Evolutionary conservation across 2,797 vertebrate species (phyloP).

Genomic region (Takifugu ocellatus): DNA sequence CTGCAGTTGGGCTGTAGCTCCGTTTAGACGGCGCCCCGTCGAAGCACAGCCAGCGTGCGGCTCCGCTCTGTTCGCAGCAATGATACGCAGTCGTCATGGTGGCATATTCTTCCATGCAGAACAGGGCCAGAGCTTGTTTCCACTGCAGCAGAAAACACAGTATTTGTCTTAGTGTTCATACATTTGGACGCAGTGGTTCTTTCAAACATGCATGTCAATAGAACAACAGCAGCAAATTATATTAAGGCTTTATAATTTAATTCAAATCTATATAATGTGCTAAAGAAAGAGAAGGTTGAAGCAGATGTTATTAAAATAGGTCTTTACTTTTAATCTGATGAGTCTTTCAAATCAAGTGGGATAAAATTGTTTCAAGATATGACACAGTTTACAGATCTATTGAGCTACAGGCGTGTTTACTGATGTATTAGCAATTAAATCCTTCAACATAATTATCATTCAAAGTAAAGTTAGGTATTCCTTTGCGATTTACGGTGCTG

Average conservation of each 20-base stretch:
- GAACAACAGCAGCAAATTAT: background rate
- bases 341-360: no score
- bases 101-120: slow-evolving; percentile 62
- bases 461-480: no score
- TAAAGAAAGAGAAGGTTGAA: no score
- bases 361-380: no score
- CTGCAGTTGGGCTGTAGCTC: slow-evolving; percentile 40
- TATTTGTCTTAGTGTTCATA: background rate
- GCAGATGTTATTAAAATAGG: no score
- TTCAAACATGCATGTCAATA: background rate
- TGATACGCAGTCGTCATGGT: slow-evolving; percentile 42
- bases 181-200: background rate
- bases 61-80: slow-evolving; percentile 49
- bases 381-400: no score
- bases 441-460: no score
- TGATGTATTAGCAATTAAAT: no score
- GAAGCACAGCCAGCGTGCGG: slow-evolving; percentile 57
- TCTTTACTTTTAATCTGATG: no score
- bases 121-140: slow-evolving; percentile 57
- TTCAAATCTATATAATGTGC: background rate
- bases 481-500: background rate
- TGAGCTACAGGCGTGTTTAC: no score
- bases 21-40: slow-evolving; percentile 45
- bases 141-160: slow-evolving; percentile 53
- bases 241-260: background rate